Percentiles rank a stretch among this genome's conserved stretches.
Evolutionary conservation across 2,113 vertebrate species (phyloP).

Genomic region (Cepphus grylle): DNA sequence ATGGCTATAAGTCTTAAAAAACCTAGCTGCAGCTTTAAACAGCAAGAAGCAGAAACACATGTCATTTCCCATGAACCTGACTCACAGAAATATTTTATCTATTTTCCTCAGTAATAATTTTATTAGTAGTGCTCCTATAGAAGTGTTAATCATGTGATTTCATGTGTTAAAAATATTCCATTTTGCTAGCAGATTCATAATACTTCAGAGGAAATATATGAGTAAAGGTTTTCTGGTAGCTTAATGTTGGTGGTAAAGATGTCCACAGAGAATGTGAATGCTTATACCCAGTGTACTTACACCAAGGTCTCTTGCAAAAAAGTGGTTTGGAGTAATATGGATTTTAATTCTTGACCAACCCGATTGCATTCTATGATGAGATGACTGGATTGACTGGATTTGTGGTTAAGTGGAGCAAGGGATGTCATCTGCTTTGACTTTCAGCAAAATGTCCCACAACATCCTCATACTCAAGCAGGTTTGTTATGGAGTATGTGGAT

Average conservation of each 20-base stretch:
- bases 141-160: constrained; percentile 33
- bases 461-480: neutral
- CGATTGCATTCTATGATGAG: neutral
- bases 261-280: neutral
- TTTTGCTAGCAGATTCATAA: constrained; percentile 1
- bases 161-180: constrained; percentile 6
- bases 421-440: neutral
- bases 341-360: neutral
- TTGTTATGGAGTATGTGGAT: neutral
- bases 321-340: neutral
- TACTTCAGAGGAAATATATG: neutral
- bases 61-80: neutral
- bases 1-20: neutral
- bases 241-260: neutral
- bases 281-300: neutral
- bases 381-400: neutral
- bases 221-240: constrained; percentile 8
- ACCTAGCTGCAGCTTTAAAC: neutral
- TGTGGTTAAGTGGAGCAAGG: neutral
- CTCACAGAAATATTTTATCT: constrained; percentile 21
- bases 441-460: neutral
- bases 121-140: neutral
- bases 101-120: constrained; percentile 8
- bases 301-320: neutral
- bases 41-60: neutral